Base-by-base conservation (phyloP, 2,797 vertebrate species). In the Choloepus didactylus region DNA sequence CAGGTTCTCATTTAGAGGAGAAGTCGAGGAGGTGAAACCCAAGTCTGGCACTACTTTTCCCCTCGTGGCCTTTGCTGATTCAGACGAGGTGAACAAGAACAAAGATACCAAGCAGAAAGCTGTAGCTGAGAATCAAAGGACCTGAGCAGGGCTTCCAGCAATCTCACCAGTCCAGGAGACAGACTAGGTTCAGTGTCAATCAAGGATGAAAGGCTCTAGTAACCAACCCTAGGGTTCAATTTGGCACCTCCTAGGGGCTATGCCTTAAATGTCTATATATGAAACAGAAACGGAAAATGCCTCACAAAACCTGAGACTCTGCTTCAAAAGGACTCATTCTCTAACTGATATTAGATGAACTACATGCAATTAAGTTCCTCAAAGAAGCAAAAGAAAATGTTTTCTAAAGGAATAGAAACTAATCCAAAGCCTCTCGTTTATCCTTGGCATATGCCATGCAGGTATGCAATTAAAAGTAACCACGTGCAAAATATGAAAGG, bases 381-480 rank as follows among this genome's bases (percentile, higher is more conserved):
- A 77, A n/a, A 82, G 56, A 82, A 89, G 56, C n/a, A 89, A 88
- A 88, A 91, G 35, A 12, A 80, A 94, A 67, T 46, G 46, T 27
- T 87, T 49, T 27, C 6, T 64, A 19, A 27, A 87, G 16, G 59
- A 87, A 69, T 25, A 72, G 62, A 92, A 87, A 83, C 31, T 66
- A 38, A 86, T 14, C 12, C 41, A 79, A 5, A 95, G n/a, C 54
- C 41, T 44, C 69, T n/a, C 72, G 25, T 60, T 90, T 38, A 81
- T 25, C 89, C 89, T 19, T 66, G 21, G n/a, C 12, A 23, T 46
- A 94, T 89, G 86, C 72, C 86, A 79, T 19, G 91, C 29, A 92
- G 23, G 94, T 15, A 69, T 38, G 21, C 25, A 73, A 79, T 66
- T 70, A 84, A 72, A 86, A 94, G 69, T 44, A 69, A 80, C 2